Conservation (phyloP, 2,797 vertebrate genomes). For the Myoxocephalus aenaeus region DNA sequence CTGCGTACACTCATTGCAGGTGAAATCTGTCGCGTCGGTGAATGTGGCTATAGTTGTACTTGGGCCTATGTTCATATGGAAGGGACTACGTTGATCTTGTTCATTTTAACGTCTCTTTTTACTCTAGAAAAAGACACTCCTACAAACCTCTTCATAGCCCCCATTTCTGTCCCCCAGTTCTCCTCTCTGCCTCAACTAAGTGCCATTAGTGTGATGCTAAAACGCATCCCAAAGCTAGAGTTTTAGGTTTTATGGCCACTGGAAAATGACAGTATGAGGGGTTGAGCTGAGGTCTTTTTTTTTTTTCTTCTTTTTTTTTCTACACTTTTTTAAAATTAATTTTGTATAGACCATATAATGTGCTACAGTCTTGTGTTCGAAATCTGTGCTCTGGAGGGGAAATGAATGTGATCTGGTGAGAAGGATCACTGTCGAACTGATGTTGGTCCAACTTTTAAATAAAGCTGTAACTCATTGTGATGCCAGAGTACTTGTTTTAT, state of each 20-base stretch:
- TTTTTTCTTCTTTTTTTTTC: neutral
- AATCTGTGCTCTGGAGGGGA: slow-evolving; percentile 45
- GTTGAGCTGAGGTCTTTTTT: neutral
- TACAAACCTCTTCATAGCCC: slow-evolving; percentile 23
- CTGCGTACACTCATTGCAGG: slow-evolving; percentile 29
- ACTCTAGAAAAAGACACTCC: slow-evolving; percentile 10
- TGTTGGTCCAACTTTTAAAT: slow-evolving; percentile 71
- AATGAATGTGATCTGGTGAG: slow-evolving; percentile 15
- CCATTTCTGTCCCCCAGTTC: slow-evolving; percentile 24
- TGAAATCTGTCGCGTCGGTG: slow-evolving; percentile 42
- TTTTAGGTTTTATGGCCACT: slow-evolving; percentile 26
- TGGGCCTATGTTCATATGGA: slow-evolving; percentile 40
- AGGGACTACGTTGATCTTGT: slow-evolving; percentile 20
- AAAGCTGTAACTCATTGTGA: slow-evolving; percentile 71
- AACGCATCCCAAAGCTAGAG: slow-evolving; percentile 10
- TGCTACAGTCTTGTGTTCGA: slow-evolving; percentile 64
- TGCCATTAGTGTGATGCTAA: slow-evolving; percentile 24
- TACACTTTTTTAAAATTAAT: slow-evolving; percentile 54
- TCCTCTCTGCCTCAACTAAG: slow-evolving; percentile 30
- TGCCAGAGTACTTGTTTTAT: slow-evolving; percentile 6
- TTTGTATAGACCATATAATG: slow-evolving; percentile 67
- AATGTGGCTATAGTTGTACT: slow-evolving; percentile 48
- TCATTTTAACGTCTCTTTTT: slow-evolving; percentile 40
- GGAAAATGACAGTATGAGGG: slow-evolving; percentile 12
- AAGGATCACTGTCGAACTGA: slow-evolving; percentile 34